Conservation (phyloP, 2,888 invertebrate species). For the Xestobium rufovillosum region DNA sequence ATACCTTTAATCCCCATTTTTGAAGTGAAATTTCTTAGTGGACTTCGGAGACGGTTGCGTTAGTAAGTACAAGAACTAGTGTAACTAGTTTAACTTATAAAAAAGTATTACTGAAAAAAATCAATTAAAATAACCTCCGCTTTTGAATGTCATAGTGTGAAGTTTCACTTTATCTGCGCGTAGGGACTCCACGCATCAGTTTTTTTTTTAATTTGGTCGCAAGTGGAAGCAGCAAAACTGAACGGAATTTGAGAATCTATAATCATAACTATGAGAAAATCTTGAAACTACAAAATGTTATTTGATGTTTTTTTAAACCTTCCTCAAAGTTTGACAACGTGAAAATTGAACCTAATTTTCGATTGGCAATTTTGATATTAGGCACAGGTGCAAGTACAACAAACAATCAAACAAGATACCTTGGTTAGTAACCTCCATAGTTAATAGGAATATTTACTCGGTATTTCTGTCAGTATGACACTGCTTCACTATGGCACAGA, state of each 20-base stretch:
- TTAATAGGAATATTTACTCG: not conserved
- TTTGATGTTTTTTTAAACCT: conserved; percentile 1
- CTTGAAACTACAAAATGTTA: conserved; percentile 1
- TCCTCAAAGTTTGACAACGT: not conserved
- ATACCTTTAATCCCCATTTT: too few species aligned
- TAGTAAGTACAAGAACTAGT: too few species aligned
- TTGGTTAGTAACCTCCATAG: not conserved
- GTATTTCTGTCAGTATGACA: not conserved
- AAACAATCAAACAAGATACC: conserved; percentile 1
- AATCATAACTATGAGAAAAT: conserved; percentile 1
- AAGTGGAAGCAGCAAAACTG: not conserved
- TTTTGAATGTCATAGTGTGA: too few species aligned
- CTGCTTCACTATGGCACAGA: not conserved
- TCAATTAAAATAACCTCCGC: too few species aligned
- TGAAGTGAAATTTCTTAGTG: too few species aligned
- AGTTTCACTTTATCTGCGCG: too few species aligned
- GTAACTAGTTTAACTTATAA: too few species aligned
- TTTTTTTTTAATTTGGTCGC: conserved; percentile 3
- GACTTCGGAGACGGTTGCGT: too few species aligned
- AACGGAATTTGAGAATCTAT: conserved; percentile 1
- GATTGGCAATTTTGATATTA: too few species aligned
- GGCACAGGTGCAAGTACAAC: not conserved
- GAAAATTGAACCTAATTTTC: too few species aligned
- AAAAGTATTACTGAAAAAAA: too few species aligned
- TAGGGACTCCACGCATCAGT: too few species aligned